Conservation (phyloP, 2,888 invertebrate species). For the Panopea generosa region DNA sequence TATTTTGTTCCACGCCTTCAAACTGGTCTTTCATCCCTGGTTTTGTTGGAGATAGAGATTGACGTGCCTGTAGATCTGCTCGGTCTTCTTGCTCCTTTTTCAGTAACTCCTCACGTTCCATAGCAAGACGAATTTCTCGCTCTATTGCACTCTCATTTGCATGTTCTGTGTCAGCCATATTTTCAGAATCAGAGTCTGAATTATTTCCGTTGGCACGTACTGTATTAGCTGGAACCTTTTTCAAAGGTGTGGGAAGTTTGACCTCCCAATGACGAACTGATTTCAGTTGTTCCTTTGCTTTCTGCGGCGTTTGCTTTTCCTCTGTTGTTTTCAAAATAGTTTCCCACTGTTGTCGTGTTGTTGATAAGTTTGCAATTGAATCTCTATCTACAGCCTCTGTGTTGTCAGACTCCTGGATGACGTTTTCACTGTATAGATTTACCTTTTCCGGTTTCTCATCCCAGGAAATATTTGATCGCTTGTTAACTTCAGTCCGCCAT, state of each 20-base stretch:
- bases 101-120: slow-evolving; percentile 79
- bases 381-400: slow-evolving; percentile 77
- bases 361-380: slow-evolving; percentile 77
- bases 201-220: slow-evolving; percentile 42
- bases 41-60: slow-evolving; percentile 45
- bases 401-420: slow-evolving; percentile 73
- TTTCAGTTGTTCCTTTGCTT: slow-evolving; percentile 34
- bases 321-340: slow-evolving; percentile 41
- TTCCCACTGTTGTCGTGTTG: slow-evolving; percentile 79
- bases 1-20: slow-evolving; percentile 55
- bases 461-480: slow-evolving; percentile 58
- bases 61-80: slow-evolving; percentile 59
- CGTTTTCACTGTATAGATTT: slow-evolving; percentile 77
- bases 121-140: slow-evolving; percentile 81
- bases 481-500: slow-evolving; percentile 60
- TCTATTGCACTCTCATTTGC: slow-evolving; percentile 81
- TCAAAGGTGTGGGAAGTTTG: slow-evolving; percentile 64
- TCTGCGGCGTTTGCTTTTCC: slow-evolving; percentile 20
- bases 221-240: slow-evolving; percentile 52
- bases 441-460: slow-evolving; percentile 72
- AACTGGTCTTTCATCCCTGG: slow-evolving; percentile 52
- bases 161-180: slow-evolving; percentile 61
- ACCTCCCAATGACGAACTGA: slow-evolving; percentile 75
- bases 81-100: slow-evolving; percentile 75
- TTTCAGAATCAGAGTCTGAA: slow-evolving; percentile 52